Base-by-base conservation (phyloP, 2,797 vertebrate species). In the Decapterus maruadsi region DNA sequence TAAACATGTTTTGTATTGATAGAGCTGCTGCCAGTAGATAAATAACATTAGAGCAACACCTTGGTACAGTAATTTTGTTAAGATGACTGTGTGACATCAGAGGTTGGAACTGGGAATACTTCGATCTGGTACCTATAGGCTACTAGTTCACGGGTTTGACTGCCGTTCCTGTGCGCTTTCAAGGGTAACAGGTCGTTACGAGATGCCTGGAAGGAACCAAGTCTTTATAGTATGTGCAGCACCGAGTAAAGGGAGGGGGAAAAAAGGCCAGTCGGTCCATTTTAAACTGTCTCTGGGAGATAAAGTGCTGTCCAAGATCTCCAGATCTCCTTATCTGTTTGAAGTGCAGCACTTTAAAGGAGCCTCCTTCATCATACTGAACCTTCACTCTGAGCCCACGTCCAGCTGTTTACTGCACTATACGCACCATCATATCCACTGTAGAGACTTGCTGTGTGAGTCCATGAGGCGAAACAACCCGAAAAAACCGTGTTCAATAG, bases 251-350 rank as follows among this genome's bases (percentile, higher is more conserved):
- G 22, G 7, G 14, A 10, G 9, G 14, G 14, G 9, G n/a, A 0
- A 22, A 11, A 22, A 40, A 22, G 26, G 22, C 16, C 2, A 8
- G 26, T 45, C 16, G 2, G 19, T 16, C 2, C 29, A 46, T 45
- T 54, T 45, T 19, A 17, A 50, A 17, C 9, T 20, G 59, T 54
- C 31, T 40, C 48, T 64, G 65, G n/a, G 58, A 75, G 77, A 75
- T 51, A 43, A 51, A 38, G 13, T 46, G 8, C 12, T 36, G 40
- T 2, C 38, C 14, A 7, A 62, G 55, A 77, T 31, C 9, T 72
- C 1, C 13, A 14, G 40, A 42, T 43, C 42, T 16, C 8, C 40
- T 58, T 8, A 53, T 56, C 50, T 26, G 1, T 72, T 17, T 58
- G 60, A 54, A 38, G 55, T 2, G 40, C 20, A 8, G 2, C n/a